These are phyloP conservation scores for Nomada ruficornis DNA, from an alignment of 2,888 invertebrate genomes.

Conservation along the genomic window DNA sequence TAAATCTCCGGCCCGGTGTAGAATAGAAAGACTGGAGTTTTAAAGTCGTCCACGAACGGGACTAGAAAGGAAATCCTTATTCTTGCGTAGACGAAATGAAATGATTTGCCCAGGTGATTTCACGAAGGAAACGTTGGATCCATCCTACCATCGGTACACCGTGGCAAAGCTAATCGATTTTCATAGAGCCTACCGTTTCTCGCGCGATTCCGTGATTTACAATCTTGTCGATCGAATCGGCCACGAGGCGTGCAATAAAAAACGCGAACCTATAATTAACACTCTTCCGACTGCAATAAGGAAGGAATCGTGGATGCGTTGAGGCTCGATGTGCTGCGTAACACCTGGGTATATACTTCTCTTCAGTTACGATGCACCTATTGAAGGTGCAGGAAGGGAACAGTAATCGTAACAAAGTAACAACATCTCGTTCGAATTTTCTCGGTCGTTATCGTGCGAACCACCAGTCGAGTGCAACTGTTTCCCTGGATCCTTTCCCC, in stretches of 20 bases:
- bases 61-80: constrained; percentile 36
- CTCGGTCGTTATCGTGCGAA: constrained; percentile 9
- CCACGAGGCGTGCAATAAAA: constrained; percentile 11
- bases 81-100: constrained; percentile 15
- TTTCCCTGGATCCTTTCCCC: background rate
- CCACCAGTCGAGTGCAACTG: background rate
- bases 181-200: background rate
- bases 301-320: constrained; percentile 25
- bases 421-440: constrained; percentile 12
- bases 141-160: constrained; percentile 27
- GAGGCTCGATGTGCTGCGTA: background rate
- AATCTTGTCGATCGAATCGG: constrained; percentile 26
- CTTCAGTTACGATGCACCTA: constrained; percentile 11
- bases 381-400: constrained; percentile 11
- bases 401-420: constrained; percentile 17
- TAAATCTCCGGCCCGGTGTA: no score
- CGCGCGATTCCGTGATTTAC: constrained; percentile 22
- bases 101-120: constrained; percentile 45
- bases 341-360: background rate
- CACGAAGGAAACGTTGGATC: constrained; percentile 42
- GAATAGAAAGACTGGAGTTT: background rate
- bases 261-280: constrained; percentile 39
- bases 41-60: background rate
- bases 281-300: constrained; percentile 39
- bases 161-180: constrained; percentile 30